Percentiles rank a stretch among this genome's conserved stretches.
These are phyloP conservation scores for Aspiorhynchus laticeps DNA, from an alignment of 2,113 vertebrate species.

Conservation along the genomic window DNA sequence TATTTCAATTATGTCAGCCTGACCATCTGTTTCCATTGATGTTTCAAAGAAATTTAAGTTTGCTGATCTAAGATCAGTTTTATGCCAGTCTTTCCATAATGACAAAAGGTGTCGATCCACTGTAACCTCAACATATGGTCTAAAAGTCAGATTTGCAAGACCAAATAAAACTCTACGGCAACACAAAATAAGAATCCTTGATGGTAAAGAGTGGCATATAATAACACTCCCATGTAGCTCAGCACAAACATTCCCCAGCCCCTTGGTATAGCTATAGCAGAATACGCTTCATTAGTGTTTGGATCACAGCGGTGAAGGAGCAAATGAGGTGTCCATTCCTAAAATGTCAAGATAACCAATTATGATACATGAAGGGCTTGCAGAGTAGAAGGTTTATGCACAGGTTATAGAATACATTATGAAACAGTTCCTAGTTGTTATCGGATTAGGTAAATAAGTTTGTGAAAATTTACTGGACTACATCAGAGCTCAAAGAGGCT, in stretches of 20 bases:
- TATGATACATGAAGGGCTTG: constrained; percentile 76
- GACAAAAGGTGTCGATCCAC: constrained; percentile 10
- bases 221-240: constrained; percentile 69
- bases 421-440: not conserved
- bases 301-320: constrained; percentile 69
- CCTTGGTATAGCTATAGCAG: constrained; percentile 65
- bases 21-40: not conserved
- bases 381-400: constrained; percentile 65
- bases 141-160: constrained; percentile 46
- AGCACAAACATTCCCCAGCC: constrained; percentile 61
- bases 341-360: constrained; percentile 81
- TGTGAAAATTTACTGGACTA: not conserved
- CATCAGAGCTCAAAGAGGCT: not conserved
- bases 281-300: constrained; percentile 70
- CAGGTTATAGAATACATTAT: constrained; percentile 66
- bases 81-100: not conserved
- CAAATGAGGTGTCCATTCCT: constrained; percentile 74
- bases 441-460: not conserved
- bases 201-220: constrained; percentile 67
- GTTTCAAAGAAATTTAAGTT: not conserved
- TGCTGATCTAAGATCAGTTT: not conserved
- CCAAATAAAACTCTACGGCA: constrained; percentile 47
- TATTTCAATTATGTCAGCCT: not conserved
- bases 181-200: constrained; percentile 51
- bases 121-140: constrained; percentile 37